These are phyloP conservation scores for Chamaea fasciata DNA, from an alignment of 2,113 vertebrate genomes.

Conservation along the genomic window DNA sequence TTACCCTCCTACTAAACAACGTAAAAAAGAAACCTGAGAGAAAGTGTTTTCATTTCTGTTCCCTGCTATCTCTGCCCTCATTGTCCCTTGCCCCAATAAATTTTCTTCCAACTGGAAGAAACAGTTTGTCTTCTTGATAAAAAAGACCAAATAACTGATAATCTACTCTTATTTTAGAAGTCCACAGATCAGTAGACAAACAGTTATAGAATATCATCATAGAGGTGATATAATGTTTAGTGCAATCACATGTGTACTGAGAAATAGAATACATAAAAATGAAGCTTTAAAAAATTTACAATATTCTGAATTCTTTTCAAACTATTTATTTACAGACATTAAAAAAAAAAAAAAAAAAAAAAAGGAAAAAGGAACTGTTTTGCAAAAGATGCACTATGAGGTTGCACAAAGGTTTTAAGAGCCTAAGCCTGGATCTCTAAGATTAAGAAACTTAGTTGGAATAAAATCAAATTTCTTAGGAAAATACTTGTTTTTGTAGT, in stretches of 20 bases:
- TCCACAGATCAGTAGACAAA: background rate
- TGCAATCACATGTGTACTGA: background rate
- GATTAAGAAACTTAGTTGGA: background rate
- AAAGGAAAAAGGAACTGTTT: background rate
- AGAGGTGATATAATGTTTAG: background rate
- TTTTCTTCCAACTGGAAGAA: constrained; percentile 26
- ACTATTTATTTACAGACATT: background rate
- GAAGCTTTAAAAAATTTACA: background rate
- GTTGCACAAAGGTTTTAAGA: background rate
- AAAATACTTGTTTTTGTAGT: background rate
- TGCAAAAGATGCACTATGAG: background rate
- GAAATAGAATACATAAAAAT: background rate
- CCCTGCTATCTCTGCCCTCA: background rate
- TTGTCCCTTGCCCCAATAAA: background rate
- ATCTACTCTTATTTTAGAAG: background rate
- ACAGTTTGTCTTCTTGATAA: constrained; percentile 21
- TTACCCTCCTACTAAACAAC: constrained; percentile 28
- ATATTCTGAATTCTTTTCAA: background rate
- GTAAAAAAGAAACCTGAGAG: background rate
- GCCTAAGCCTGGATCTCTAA: background rate
- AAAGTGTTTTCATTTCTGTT: background rate
- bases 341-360: background rate
- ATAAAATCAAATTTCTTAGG: background rate
- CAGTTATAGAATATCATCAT: background rate
- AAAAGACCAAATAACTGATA: background rate